A percentile compares a stretch with the other conserved stretches of the same genome.
These are phyloP conservation scores for Hedychridium roseum DNA, from an alignment of 2,888 invertebrate species.

Conservation along the genomic window DNA sequence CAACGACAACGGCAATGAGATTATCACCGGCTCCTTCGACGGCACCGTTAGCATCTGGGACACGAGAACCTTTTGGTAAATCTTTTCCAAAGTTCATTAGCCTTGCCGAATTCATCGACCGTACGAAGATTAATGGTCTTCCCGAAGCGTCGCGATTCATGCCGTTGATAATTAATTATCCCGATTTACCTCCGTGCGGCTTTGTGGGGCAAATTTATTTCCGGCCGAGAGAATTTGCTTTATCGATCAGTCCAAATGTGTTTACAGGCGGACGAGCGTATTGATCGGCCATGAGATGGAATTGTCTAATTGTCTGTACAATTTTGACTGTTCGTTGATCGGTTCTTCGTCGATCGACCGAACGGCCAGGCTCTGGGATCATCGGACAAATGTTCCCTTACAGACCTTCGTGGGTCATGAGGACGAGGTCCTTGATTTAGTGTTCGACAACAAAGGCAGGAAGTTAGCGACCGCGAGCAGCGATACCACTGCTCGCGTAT, in stretches of 20 bases:
- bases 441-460: slow-evolving; percentile 77
- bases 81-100: no score
- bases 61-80: slow-evolving; percentile 72
- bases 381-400: slow-evolving; percentile 67
- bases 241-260: not conserved
- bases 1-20: slow-evolving; percentile 72
- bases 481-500: slow-evolving; percentile 78
- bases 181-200: no score
- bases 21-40: slow-evolving; percentile 84
- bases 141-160: no score
- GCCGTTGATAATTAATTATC: no score
- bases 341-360: slow-evolving; percentile 77
- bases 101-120: no score
- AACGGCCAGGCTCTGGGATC: slow-evolving; percentile 77
- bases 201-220: no score
- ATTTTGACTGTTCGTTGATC: slow-evolving; percentile 72
- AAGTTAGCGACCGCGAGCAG: slow-evolving; percentile 78
- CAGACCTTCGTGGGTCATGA: slow-evolving; percentile 71
- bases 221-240: no score
- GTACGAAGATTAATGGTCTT: no score
- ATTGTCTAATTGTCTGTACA: slow-evolving; percentile 75
- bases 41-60: slow-evolving; percentile 81
- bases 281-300: slow-evolving; percentile 73
- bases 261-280: slow-evolving; percentile 67
- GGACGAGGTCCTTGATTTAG: slow-evolving; percentile 78